Evolutionary conservation across 2,888 invertebrate species (phyloP).

Genomic region (Seladonia tumulorum): DNA sequence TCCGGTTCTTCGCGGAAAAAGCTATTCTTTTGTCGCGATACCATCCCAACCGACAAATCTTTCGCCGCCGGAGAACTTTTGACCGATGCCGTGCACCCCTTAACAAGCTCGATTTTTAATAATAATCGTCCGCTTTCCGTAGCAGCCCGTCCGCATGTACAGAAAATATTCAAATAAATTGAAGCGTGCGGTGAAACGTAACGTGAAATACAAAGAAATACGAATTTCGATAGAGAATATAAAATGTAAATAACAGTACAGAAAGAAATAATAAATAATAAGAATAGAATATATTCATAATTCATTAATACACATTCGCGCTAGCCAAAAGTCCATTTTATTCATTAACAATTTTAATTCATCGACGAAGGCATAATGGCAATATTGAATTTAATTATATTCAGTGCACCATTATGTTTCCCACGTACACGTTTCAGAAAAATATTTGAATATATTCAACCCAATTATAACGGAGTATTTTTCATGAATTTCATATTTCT

Average conservation of each 20-base stretch:
- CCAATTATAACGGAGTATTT: background rate
- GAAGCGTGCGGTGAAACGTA: too few relatives aligned
- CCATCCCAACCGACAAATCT: background rate
- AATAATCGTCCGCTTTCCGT: background rate
- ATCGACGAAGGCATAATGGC: background rate
- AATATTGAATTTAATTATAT: background rate
- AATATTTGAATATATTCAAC: background rate
- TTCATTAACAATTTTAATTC: background rate
- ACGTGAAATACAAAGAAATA: too few relatives aligned
- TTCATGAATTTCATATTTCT: background rate
- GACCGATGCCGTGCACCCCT: background rate
- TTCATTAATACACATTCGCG: too few relatives aligned
- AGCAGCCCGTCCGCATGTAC: too few relatives aligned
- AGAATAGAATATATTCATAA: too few relatives aligned
- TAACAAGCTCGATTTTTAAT: background rate
- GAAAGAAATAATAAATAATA: too few relatives aligned
- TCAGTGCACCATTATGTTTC: background rate
- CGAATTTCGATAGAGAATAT: too few relatives aligned
- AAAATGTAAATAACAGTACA: too few relatives aligned
- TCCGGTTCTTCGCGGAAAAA: background rate
- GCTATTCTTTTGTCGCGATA: background rate
- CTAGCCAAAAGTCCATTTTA: too few relatives aligned
- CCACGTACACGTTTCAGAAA: background rate
- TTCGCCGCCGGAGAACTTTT: background rate
- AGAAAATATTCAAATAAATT: too few relatives aligned